Evolutionary conservation across 2,113 vertebrate species (phyloP).

Genomic region (Carassius gibelio): DNA sequence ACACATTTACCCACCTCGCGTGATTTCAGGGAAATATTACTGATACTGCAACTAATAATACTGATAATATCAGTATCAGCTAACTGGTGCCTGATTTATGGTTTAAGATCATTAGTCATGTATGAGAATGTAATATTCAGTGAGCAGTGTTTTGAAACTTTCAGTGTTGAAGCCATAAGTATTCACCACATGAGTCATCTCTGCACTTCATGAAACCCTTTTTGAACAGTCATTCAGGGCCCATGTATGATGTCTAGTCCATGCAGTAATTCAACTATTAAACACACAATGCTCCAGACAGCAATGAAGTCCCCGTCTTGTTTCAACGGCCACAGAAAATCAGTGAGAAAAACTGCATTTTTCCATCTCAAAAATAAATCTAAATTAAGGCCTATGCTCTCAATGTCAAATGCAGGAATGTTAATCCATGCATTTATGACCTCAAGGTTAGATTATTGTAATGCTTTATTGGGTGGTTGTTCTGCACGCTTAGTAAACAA

Average conservation of each 20-base stretch:
- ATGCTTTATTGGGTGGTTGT: too few species aligned
- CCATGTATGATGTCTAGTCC: background rate
- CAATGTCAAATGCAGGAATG: too few species aligned
- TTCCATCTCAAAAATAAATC: too few species aligned
- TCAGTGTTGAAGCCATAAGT: background rate
- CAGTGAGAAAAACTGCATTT: background rate
- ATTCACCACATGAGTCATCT: background rate
- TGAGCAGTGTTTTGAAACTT: background rate
- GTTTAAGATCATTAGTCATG: background rate
- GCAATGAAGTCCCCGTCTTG: background rate
- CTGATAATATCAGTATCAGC: background rate
- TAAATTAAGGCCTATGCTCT: too few species aligned
- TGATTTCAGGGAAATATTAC: conserved; percentile 30
- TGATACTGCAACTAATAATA: background rate
- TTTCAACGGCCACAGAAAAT: background rate
- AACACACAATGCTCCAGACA: background rate
- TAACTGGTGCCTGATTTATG: background rate
- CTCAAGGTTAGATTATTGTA: too few species aligned
- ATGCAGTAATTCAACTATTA: conserved; percentile 21
- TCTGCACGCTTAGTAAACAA: too few species aligned
- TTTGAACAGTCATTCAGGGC: background rate
- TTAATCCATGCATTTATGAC: too few species aligned
- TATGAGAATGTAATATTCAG: conserved; percentile 4
- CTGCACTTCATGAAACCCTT: background rate
- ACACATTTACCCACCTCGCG: background rate